A percentile compares a stretch with the other conserved stretches of the same genome.
Evolutionary conservation across 1,140 invertebrate species (phyloP).

Genomic region (Drosophila grimshawi): DNA sequence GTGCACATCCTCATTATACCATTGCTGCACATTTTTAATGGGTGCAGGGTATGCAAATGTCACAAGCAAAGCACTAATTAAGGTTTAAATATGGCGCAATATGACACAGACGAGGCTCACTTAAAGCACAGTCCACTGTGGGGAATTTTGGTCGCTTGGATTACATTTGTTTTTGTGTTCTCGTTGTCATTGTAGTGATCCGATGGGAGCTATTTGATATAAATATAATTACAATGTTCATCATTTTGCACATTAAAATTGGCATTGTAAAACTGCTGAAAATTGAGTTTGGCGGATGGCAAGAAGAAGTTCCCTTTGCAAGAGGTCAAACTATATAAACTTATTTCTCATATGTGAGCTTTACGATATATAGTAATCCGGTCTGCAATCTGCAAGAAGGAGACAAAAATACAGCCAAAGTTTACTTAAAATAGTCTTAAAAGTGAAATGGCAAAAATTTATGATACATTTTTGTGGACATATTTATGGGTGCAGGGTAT

Average conservation of each 20-base stretch:
- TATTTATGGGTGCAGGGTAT: not conserved
- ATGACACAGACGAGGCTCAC: not conserved
- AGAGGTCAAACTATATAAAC: too few species aligned
- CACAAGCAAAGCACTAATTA: slow-evolving; percentile 40
- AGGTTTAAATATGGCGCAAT: slow-evolving; percentile 46
- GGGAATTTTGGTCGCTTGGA: not conserved
- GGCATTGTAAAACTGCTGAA: too few species aligned
- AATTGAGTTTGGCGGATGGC: too few species aligned
- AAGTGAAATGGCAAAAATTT: too few species aligned
- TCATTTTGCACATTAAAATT: too few species aligned
- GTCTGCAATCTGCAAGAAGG: too few species aligned
- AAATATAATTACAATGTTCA: not conserved
- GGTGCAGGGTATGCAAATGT: slow-evolving; percentile 11
- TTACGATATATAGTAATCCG: too few species aligned
- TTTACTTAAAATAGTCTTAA: not conserved
- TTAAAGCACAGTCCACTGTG: not conserved
- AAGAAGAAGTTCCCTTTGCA: too few species aligned
- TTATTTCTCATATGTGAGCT: too few species aligned
- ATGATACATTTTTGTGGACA: not conserved
- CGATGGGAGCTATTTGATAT: too few species aligned
- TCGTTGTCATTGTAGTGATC: not conserved
- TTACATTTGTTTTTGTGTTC: not conserved
- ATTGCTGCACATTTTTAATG: not conserved
- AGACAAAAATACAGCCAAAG: not conserved
- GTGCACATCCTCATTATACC: too few species aligned